Base-by-base conservation (phyloP, 2,113 vertebrate genomes). In the Gambusia affinis region DNA sequence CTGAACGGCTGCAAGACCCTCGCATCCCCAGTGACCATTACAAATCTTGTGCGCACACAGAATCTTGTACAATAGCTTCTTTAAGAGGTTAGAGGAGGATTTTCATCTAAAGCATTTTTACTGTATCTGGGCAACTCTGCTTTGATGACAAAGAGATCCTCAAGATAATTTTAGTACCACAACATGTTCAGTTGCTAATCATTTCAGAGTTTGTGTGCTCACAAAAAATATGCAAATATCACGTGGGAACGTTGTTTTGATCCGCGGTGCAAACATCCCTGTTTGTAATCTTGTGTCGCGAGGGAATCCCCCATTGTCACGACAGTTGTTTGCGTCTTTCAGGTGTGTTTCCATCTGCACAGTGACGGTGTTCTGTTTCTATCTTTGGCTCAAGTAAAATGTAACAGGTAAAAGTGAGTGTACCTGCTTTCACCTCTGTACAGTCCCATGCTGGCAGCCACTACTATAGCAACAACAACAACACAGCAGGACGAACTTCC, bases 381-480 rank as follows among this genome's bases (percentile, higher is more conserved):
- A 29, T 60, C 65, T 15, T 3, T 51, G n/a, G 80, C 72, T 64
- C 77, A n/a, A 14, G 30, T 33, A 24, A 30, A 54, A 60, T 64
- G 19, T n/a, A 67, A 67, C 73, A 81, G 66, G 73, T 63, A 60
- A 60, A 65, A 8, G 76, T 60, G 64, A 54, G 72, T 31, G 8
- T 73, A 84, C 88, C 87, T 85, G 75, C 70, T 39, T 78, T 80
- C 85, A 89, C 89, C 86, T 92, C 85, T 73, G 42, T 67, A 68
- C 80, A 74, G 47, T 80, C 15, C 35, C 78, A 84, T 82, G 75
- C 84, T 73, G 72, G 54, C 79, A 60, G 87, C 80, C 89, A 90
- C 85, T 85, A 85, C 89, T 89, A 93, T 94, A 94, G 92, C 84
- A 91, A 95, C 82, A 3, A 85, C 85, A 92, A 92, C 92, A 96